These are phyloP conservation scores for Oxygymnocypris stewartii DNA, from an alignment of 2,113 vertebrate species.

Conservation along the genomic window DNA sequence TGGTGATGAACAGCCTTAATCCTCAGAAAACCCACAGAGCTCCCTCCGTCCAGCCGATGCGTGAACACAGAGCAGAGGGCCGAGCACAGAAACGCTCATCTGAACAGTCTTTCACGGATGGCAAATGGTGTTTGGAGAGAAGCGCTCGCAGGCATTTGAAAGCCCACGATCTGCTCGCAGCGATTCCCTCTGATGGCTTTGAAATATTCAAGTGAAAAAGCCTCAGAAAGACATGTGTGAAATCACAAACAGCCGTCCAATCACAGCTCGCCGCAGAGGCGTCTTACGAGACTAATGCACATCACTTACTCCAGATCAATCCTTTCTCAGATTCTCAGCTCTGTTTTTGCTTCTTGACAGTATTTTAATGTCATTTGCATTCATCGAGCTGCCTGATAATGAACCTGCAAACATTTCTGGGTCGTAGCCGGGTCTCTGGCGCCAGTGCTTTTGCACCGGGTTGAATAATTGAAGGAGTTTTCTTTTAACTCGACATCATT, in stretches of 20 bases:
- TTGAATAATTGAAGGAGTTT: constrained; percentile 9
- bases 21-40: background rate
- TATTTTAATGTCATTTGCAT: background rate
- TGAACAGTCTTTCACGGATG: background rate
- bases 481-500: background rate
- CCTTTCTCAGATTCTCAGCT: background rate
- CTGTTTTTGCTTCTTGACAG: background rate
- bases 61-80: background rate
- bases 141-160: constrained; percentile 21
- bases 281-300: background rate
- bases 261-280: background rate
- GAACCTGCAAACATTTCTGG: background rate
- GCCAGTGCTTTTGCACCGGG: background rate
- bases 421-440: background rate
- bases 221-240: background rate
- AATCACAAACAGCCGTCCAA: background rate
- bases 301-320: background rate
- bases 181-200: constrained; percentile 17
- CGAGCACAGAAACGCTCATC: background rate
- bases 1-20: background rate
- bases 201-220: constrained; percentile 17
- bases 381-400: background rate
- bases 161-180: constrained; percentile 5
- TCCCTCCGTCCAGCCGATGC: background rate
- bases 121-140: constrained; percentile 32